Evolutionary conservation across 2,888 invertebrate species (phyloP).

Genomic region (Priocnemis perturbator): DNA sequence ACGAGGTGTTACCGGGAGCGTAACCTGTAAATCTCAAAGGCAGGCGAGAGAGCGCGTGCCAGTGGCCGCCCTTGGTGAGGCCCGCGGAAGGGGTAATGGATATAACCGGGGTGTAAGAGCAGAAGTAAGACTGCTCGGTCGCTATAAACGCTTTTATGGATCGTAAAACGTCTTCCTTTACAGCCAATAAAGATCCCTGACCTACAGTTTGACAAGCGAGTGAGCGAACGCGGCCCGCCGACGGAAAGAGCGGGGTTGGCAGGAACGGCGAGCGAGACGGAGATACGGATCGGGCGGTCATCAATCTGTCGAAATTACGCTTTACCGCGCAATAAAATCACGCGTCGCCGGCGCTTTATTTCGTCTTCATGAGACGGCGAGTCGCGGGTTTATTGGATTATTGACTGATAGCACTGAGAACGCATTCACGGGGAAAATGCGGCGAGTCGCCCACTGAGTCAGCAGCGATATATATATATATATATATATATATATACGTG

Average conservation of each 20-base stretch:
- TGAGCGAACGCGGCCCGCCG: constrained; percentile 17
- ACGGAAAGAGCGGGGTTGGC: constrained; percentile 16
- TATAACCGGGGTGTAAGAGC: constrained; percentile 63
- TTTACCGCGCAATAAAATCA: constrained; percentile 59
- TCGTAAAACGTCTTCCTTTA: constrained; percentile 75
- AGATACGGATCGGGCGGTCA: constrained; percentile 36
- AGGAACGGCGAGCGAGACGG: constrained; percentile 4
- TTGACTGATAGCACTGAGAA: constrained; percentile 50
- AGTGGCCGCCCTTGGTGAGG: constrained; percentile 72
- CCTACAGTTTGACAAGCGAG: constrained; percentile 58
- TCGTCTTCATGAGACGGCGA: constrained; percentile 50
- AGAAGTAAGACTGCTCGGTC: constrained; percentile 63
- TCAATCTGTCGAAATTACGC: constrained; percentile 60
- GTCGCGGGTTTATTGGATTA: constrained; percentile 59
- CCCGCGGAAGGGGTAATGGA: constrained; percentile 59
- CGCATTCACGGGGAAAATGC: constrained; percentile 56
- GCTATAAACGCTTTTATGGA: constrained; percentile 74
- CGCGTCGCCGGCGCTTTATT: constrained; percentile 53
- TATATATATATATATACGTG: background rate
- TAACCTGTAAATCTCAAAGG: constrained; percentile 75
- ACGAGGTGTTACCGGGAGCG: constrained; percentile 75
- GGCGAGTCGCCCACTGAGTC: constrained; percentile 42
- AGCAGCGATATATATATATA: constrained; percentile 25
- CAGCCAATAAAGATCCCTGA: constrained; percentile 74
- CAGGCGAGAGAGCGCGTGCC: constrained; percentile 71